Conservation (phyloP, 2,888 invertebrate genomes). For the Lampropteryx suffumata region DNA sequence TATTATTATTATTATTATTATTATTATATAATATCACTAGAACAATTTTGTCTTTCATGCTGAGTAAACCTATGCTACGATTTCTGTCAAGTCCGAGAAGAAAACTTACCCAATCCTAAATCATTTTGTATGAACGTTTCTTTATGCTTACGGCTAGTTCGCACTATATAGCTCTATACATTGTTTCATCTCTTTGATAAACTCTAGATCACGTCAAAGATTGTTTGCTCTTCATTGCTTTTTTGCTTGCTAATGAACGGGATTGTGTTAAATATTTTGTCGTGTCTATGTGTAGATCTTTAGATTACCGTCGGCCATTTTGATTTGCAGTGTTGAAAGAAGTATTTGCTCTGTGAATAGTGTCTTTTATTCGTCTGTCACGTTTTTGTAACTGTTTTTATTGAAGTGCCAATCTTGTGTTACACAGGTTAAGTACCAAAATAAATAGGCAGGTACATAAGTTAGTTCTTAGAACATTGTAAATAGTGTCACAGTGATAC, state of each 20-base stretch:
- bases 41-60: no score
- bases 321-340: conserved; percentile 22
- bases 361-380: conserved; percentile 4
- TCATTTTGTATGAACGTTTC: not conserved
- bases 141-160: not conserved
- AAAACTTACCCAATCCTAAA: no score
- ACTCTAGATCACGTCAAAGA: conserved; percentile 14
- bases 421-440: no score
- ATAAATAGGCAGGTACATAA: no score
- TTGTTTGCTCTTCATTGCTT: conserved; percentile 10
- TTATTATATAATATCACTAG: no score
- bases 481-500: no score
- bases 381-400: conserved; percentile 11
- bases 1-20: no score
- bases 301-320: not conserved
- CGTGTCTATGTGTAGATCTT: conserved; percentile 18
- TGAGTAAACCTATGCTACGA: no score
- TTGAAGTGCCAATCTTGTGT: not conserved
- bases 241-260: conserved; percentile 23
- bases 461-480: no score
- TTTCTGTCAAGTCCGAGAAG: no score
- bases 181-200: conserved; percentile 1
- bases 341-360: conserved; percentile 8
- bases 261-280: conserved; percentile 24
- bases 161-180: not conserved